Base-by-base conservation (phyloP, 2,888 invertebrate species). In the Nomada fucata region DNA sequence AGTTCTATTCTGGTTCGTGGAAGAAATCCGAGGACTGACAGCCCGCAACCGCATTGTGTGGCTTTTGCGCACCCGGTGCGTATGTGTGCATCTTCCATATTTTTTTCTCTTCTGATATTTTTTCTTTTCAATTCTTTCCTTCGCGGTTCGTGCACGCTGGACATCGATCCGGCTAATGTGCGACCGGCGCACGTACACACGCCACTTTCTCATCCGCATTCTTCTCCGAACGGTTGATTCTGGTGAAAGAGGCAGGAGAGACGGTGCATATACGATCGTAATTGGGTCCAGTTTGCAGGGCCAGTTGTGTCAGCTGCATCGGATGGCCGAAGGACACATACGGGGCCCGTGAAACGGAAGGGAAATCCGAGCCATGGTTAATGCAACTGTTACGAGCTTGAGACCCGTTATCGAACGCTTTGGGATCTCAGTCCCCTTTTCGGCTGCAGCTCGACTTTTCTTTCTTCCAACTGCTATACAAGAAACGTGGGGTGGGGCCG, bases 371-470 rank as follows among this genome's bases (percentile, higher is more conserved):
- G 80, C 80, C 79, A 57, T 18, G 86, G 79, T 87, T 88, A 87
- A 85, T 79, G 82, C 83, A 79, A 86, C 85, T 84, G 88, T 88
- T 84, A 82, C 67, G 53, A 59, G 53, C 77, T 71, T 50, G 60
- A 76, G 74, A 85, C 82, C 88, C 88, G 89, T 89, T 89, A 89
- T 88, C 82, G 89, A 88, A 83, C 88, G 85, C 79, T 75, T 85
- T 81, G 77, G 84, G 88, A 79, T 64, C 74, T 59, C 73, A 61
- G 76, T 23, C 57, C 80, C 47, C 53, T 70, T 78, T 77, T 72
- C 61, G 57, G 26, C 7, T 23, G 23, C 23, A 20, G 57, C 26
- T 69, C 55, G 13, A 55, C 36, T 36, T 55, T 42, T 69, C 77
- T 79, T 79, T 79, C 57, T 79, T 29, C 5, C 44, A 13, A 13